Evolutionary conservation across 2,797 vertebrate genomes (phyloP).

Genomic region (Salarias fasciatus): DNA sequence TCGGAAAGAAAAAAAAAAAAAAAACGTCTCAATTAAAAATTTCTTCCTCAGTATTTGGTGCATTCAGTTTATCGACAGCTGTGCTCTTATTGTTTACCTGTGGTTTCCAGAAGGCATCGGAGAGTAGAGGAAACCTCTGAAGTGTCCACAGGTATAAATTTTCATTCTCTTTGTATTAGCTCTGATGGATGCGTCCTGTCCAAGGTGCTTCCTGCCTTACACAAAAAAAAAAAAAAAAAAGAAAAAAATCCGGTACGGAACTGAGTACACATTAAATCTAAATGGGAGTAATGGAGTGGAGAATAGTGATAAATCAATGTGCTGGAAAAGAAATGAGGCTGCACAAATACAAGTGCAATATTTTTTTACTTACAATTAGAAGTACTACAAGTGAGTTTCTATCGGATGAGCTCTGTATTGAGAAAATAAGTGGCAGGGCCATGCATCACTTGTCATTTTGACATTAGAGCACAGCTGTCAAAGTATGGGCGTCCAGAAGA

Average conservation of each 20-base stretch:
- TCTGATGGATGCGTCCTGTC: conserved; percentile 37
- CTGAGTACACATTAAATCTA: conserved; percentile 9
- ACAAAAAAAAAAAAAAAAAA: not conserved
- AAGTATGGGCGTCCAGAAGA: not conserved
- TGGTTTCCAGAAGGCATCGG: too few relatives aligned
- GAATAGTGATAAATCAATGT: conserved; percentile 13
- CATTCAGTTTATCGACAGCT: not conserved
- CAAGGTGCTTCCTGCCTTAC: conserved; percentile 7
- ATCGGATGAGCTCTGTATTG: not conserved
- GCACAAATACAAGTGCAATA: conserved; percentile 7
- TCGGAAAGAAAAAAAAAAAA: not conserved
- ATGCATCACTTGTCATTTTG: conserved; percentile 5
- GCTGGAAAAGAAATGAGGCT: conserved; percentile 7
- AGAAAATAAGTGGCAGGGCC: not conserved
- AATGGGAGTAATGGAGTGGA: conserved; percentile 21
- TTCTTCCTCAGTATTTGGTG: not conserved
- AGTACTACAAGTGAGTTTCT: not conserved
- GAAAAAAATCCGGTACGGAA: not conserved
- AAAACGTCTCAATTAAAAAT: conserved; percentile 11
- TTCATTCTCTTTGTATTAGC: conserved; percentile 28
- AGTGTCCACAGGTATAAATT: not conserved
- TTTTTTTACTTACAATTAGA: not conserved
- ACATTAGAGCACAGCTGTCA: conserved; percentile 2
- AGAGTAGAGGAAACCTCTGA: not conserved
- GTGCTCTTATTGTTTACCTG: not conserved